These are phyloP conservation scores for Isurus oxyrinchus DNA, from an alignment of 2,113 vertebrate species.

Conservation along the genomic window DNA sequence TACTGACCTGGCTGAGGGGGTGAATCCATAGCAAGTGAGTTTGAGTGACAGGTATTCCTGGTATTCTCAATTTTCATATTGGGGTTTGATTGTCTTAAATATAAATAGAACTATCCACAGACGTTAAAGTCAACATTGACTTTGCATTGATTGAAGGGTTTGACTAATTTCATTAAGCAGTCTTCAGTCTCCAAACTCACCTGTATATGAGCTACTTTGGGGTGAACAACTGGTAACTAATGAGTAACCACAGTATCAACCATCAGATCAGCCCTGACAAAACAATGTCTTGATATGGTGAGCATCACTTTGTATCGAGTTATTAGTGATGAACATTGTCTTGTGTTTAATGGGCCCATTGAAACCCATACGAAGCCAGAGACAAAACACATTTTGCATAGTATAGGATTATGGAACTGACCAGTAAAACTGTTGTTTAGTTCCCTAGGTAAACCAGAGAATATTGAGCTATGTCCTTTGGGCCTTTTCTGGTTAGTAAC, in stretches of 20 bases:
- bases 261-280: too few relatives aligned
- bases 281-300: background rate
- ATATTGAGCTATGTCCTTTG: too few relatives aligned
- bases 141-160: background rate
- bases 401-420: background rate
- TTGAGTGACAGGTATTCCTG: background rate
- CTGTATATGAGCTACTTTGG: background rate
- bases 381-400: background rate
- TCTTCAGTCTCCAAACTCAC: background rate
- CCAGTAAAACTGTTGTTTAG: background rate
- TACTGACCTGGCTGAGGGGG: background rate
- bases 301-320: background rate
- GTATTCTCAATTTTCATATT: background rate
- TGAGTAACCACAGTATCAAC: background rate
- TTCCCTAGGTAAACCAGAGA: background rate
- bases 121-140: background rate
- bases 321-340: background rate
- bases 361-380: background rate
- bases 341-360: background rate
- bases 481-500: background rate
- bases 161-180: background rate
- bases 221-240: background rate
- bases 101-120: background rate
- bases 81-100: background rate
- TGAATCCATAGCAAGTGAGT: background rate